Percentiles rank a stretch among this genome's conserved stretches.
Conservation (phyloP, 2,797 vertebrate species). For the Parambassis ranga region DNA sequence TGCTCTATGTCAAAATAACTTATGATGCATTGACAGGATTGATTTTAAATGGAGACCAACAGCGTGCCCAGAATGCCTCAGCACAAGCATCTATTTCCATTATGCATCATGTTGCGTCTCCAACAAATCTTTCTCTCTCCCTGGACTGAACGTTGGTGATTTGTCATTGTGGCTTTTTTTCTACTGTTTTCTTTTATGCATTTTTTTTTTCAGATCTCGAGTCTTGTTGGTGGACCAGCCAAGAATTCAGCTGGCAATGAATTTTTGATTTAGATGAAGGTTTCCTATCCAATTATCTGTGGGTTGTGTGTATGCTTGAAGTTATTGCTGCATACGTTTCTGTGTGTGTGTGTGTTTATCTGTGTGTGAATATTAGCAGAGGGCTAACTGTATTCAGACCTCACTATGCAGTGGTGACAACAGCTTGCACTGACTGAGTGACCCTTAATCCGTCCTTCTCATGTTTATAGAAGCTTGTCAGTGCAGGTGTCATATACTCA, state of each 20-base stretch:
- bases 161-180: conserved; percentile 68
- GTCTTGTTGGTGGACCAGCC: conserved; percentile 64
- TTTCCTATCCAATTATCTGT: conserved; percentile 66
- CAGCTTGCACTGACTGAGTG: conserved; percentile 20
- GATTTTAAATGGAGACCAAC: conserved; percentile 77
- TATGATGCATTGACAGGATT: conserved; percentile 78
- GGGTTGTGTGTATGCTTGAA: conserved; percentile 6
- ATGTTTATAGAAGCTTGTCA: conserved; percentile 8
- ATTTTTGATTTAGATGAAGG: conserved; percentile 62
- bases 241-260: conserved; percentile 62
- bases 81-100: conserved; percentile 74
- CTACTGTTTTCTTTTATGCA: conserved; percentile 61
- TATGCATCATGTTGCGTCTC: conserved; percentile 67
- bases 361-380: conserved; percentile 33
- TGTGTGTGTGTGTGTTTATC: conserved; percentile 15
- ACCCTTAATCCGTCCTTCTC: conserved; percentile 27
- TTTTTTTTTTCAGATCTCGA: conserved; percentile 69
- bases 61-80: conserved; percentile 62
- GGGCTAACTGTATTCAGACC: conserved; percentile 11
- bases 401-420: conserved; percentile 16
- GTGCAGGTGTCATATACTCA: conserved; percentile 8
- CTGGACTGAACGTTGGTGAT: conserved; percentile 63
- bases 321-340: conserved; percentile 7
- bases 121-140: conserved; percentile 71
- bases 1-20: conserved; percentile 81